Evolutionary conservation across 1,140 invertebrate genomes (phyloP), one percentile per base, ranked within the genome.

Genomic region (Drosophila kohkoa): DNA sequence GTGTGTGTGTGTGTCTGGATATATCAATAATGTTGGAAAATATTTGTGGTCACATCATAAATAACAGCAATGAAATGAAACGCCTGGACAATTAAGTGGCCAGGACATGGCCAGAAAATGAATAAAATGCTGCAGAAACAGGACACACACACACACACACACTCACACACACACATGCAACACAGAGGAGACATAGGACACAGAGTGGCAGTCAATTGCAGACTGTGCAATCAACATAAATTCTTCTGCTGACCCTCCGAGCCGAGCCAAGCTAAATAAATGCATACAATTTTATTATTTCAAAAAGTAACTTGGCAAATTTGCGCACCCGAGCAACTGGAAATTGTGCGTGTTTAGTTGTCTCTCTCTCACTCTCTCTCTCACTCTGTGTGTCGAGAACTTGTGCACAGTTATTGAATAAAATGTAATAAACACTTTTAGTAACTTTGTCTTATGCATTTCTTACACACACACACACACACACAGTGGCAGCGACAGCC

Each of bases 341-440:
- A 59, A 64, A 58, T 45, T 68, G 49, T 75, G 28, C 62, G 45
- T 28, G 16, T 63, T 11, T 54, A 41, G 20, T 25, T 25, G 3
- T 63, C 3, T 54, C 11, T 35, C 32, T 48, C 32, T n/a, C 3
- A 32, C 32, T 6, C 6, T 54, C 32, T 63, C 5, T 54, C n/a
- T 30, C 32, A 43, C 15, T 13, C 3, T 57, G 43, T 72, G 35
- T 38, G 59, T 45, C 13, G 57, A 43, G 43, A 35, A 65, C 20
- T 57, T 72, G 60, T 58, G 52, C 52, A 70, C 63, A 86, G 78
- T 88, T 87, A 87, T 88, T 87, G 83, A 88, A 88, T 88, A 88
- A 88, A 88, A 88, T 88, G 83, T 88, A 88, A 88, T 88, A 88
- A 88, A 88, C 83, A 88, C 83, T 88, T 89, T 89, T 83, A 78